Evolutionary conservation across 2,113 vertebrate species (phyloP).

Genomic region (Felis chaus): DNA sequence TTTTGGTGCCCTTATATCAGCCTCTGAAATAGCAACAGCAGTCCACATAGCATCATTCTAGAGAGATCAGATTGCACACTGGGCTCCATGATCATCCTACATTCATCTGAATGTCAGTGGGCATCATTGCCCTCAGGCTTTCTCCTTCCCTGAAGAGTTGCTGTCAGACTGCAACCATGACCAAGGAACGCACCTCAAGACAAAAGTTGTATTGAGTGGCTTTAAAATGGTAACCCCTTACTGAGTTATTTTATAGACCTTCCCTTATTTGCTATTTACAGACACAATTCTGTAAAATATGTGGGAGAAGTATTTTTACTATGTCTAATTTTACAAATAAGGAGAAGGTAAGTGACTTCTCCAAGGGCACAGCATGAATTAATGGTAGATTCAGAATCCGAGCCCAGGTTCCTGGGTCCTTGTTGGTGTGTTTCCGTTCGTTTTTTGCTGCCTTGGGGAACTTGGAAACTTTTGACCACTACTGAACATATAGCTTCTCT

Average conservation of each 20-base stretch:
- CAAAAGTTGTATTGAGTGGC: neutral
- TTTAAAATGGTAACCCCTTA: neutral
- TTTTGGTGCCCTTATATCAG: neutral
- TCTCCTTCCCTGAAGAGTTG: neutral
- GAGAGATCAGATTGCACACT: neutral
- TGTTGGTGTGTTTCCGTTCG: accelerated
- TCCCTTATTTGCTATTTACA: neutral
- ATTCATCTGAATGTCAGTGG: neutral
- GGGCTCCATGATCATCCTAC: too few relatives aligned
- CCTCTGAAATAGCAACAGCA: neutral
- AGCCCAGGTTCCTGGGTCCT: neutral
- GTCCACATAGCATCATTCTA: neutral
- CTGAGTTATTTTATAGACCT: neutral
- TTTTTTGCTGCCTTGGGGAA: neutral
- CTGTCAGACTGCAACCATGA: neutral
- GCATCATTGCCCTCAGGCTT: neutral
- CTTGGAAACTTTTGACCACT: neutral
- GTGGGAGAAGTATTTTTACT: neutral
- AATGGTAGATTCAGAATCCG: neutral
- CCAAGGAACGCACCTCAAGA: neutral
- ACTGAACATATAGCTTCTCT: neutral
- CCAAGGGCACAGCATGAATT: neutral
- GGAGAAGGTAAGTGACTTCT: neutral
- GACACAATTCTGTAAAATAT: neutral
- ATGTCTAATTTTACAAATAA: neutral